phyloP scores from a whole-genome alignment of 2,113 vertebrate species.

The Progne subis region DNA sequence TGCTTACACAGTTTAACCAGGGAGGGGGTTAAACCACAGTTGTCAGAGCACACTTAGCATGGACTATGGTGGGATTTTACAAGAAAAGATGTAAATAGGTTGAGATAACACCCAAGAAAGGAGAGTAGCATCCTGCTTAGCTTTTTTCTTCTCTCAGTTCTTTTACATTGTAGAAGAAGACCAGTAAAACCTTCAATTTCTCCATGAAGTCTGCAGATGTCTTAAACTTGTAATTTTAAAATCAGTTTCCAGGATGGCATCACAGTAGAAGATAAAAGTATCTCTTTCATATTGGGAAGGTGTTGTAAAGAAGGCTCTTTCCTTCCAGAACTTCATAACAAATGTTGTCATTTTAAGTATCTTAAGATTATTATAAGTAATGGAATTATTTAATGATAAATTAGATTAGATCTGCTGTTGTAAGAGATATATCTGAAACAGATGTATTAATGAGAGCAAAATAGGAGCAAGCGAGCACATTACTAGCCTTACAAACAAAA shows the following conservation, averaged over 20 bases:
- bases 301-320: neutral
- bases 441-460: neutral
- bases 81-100: neutral
- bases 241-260: neutral
- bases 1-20: neutral
- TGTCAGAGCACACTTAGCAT: neutral
- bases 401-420: neutral
- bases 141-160: neutral
- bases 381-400: neutral
- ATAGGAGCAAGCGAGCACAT: neutral
- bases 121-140: neutral
- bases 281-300: neutral
- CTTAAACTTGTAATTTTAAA: neutral
- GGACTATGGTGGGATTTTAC: neutral
- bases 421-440: neutral
- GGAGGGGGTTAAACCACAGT: neutral
- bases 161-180: neutral
- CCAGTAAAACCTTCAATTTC: neutral
- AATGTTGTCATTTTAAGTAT: neutral
- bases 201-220: neutral
- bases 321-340: neutral
- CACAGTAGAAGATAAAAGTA: neutral
- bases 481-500: neutral
- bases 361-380: neutral
- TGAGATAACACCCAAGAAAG: neutral